Percentiles rank a stretch among this genome's conserved stretches.
These are phyloP conservation scores for Acrobasis consociella DNA, from an alignment of 2,888 invertebrate species.

Conservation along the genomic window DNA sequence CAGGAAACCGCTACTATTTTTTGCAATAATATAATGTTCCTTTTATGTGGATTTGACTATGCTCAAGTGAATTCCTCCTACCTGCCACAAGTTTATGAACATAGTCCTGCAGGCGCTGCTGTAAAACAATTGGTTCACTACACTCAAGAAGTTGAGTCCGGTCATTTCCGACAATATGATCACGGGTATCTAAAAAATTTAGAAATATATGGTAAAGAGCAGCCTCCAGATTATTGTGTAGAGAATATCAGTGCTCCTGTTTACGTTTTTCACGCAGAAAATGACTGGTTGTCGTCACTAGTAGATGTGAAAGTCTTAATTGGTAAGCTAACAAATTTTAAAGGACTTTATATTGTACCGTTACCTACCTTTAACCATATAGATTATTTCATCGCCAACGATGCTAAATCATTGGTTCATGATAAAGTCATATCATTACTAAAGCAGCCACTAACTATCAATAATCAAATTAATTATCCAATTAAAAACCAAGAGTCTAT, in stretches of 20 bases:
- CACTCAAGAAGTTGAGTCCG: conserved; percentile 38
- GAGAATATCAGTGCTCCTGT: conserved; percentile 37
- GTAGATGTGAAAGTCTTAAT: conserved; percentile 35
- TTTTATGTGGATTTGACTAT: conserved; percentile 38
- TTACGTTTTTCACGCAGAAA: conserved; percentile 36
- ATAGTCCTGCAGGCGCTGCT: conserved; percentile 64
- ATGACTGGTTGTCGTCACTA: conserved; percentile 39
- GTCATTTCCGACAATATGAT: conserved; percentile 43
- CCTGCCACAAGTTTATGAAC: conserved; percentile 32
- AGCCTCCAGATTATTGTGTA: conserved; percentile 39
- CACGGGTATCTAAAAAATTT: conserved; percentile 36
- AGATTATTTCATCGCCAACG: conserved; percentile 42
- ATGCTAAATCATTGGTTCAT: conserved; percentile 36
- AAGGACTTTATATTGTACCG: conserved; percentile 34
- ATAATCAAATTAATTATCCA: too few relatives aligned
- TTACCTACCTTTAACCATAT: conserved; percentile 39
- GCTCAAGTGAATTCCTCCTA: conserved; percentile 35
- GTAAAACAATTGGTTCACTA: conserved; percentile 59
- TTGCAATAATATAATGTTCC: conserved; percentile 4
- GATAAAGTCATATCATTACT: background rate
- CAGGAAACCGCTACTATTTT: conserved; percentile 3
- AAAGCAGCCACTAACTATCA: too few relatives aligned
- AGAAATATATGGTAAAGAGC: conserved; percentile 30
- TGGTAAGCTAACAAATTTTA: conserved; percentile 36
- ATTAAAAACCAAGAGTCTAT: too few relatives aligned